Evolutionary conservation across 2,797 vertebrate genomes (phyloP), one percentile per base, ranked within the genome.

Genomic region (Labeo calbasu): DNA sequence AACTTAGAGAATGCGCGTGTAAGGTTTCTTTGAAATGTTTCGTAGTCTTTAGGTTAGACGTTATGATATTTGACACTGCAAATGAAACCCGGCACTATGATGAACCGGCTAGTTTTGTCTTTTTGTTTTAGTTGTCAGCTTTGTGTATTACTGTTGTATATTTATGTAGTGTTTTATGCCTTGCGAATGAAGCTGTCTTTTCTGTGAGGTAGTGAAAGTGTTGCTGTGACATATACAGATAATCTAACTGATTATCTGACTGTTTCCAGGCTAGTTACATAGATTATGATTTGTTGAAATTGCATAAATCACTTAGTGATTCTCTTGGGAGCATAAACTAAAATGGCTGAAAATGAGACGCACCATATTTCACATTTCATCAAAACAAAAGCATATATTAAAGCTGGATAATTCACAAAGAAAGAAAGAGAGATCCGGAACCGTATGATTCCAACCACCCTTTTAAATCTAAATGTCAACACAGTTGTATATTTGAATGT

Each of bases 391-490:
- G 28, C 19, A n/a, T 14, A 4, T 14, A 28, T 55, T 36, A 40
- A 72, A 53, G 28, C 19, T 19, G 17, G 17, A 5, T 51, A 12
- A 73, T 32, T 51, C 12, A 28, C 48, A 51, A 48, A 17, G 28
- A 32, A 32, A 43, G 19, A 48, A 48, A 65, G 59, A 23, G 7
- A 66, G 25, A 50, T 32, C 46, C 0, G 12, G 46, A 66, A 66
- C 19, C 46, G 0, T 65, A 12, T 79, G 40, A 61, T 40, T 28
- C 40, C 23, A 48, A 14, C 15, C 36, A 19, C 2, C n/a, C 28
- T 17, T 63, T 46, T 66, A 79, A 68, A 68, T 50, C 63, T 53
- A 15, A 50, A 40, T 40, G 77, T 53, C 12, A 68, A 14, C 63
- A 53, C 14, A 14, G 19, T 63, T 66, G 10, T 51, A 79, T 13